Base-by-base conservation (phyloP, 2,797 vertebrate genomes). In the Neosilurus hyrtlii region DNA sequence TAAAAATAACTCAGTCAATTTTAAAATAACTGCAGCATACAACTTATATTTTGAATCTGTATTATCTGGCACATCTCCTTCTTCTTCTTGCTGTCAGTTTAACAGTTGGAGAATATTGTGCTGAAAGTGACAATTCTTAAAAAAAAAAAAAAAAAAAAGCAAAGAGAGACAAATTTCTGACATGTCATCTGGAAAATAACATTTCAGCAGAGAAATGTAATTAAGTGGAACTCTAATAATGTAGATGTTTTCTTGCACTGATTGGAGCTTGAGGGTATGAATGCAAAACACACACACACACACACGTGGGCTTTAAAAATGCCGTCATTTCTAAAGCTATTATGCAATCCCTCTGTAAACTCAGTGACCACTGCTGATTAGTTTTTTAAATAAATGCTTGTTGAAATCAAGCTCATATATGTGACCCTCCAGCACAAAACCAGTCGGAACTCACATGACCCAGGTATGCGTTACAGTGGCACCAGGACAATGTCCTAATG, bases 181-280 rank as follows among this genome's bases (percentile, higher is more conserved):
- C 57, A 61, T n/a, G 35, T 76, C 35, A n/a, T 61, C 56, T 76
- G 57, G 56, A 76, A 49, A 76, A 49, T 51, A 54, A 35, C 74
- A 35, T 35, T 18, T 63, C 59, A 15, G 18, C 35, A 49, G 37
- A 63, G 4, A 63, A 77, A 77, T 51, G 59, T 63, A 63, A 77
- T 77, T 77, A 62, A 62, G 8, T 51, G n/a, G 22, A 51, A 10
- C 22, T 24, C 43, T 12, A 76, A 77, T 63, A 49, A 63, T 63
- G 10, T 26, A 3, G 37, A 43, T 16, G 61, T 62, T 62, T 26
- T 49, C 30, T 59, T 76, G 30, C 18, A 35, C 22, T 51, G 56
- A 77, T 78, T 54, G n/a, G 56, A 63, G 30, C 18, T 26, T 9
- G 1, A 24, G 75, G 26, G 22, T 68, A 7, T 71, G 26, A 35